Evolutionary conservation across 2,888 invertebrate genomes (phyloP).

Genomic region (Agrochola macilenta): DNA sequence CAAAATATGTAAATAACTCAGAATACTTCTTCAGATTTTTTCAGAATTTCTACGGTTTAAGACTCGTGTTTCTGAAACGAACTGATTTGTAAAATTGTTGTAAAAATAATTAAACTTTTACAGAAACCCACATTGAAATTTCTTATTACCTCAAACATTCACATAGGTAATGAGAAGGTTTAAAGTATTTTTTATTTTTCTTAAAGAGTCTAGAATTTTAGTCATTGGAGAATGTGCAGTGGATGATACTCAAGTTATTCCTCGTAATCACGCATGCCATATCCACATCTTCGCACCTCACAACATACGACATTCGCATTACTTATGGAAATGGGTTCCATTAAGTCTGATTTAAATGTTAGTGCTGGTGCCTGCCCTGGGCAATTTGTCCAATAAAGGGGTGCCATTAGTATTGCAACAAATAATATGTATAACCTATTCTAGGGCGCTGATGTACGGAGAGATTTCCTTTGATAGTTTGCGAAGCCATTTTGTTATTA

Average conservation of each 20-base stretch:
- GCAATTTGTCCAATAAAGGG: constrained; percentile 85
- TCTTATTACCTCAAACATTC: not conserved
- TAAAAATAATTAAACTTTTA: not conserved
- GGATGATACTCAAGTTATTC: not conserved
- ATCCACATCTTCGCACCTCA: constrained; percentile 44
- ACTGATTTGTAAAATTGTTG: not conserved
- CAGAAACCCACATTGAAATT: too few species aligned
- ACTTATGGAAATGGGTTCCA: constrained; percentile 85
- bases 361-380: constrained; percentile 79
- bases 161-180: not conserved
- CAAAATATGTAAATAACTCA: not conserved
- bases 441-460: constrained; percentile 23
- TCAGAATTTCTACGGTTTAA: not conserved
- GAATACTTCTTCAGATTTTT: not conserved
- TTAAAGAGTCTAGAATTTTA: not conserved
- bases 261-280: constrained; percentile 13
- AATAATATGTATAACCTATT: constrained; percentile 62
- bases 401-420: constrained; percentile 72
- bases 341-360: constrained; percentile 89
- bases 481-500: constrained; percentile 32
- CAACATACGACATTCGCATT: constrained; percentile 68
- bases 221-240: not conserved
- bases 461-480: constrained; percentile 33
- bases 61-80: not conserved
- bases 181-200: too few species aligned